Evolutionary conservation across 2,797 vertebrate genomes (phyloP).

Genomic region (Taenioides sp.): DNA sequence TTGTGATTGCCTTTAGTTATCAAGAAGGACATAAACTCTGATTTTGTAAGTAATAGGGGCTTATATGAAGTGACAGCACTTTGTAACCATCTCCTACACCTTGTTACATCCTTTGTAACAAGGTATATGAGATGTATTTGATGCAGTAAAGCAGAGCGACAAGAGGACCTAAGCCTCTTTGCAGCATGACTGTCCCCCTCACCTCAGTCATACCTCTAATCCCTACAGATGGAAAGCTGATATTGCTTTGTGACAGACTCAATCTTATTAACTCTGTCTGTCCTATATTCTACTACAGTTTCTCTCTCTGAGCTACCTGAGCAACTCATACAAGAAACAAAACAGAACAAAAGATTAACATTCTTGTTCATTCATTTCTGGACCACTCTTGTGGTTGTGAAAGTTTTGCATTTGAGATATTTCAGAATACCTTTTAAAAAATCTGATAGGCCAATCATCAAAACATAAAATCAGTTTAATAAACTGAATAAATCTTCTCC

Average conservation of each 20-base stretch:
- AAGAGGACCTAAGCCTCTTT: slow-evolving; percentile 73
- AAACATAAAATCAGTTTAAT: slow-evolving; percentile 2
- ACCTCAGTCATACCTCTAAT: slow-evolving; percentile 68
- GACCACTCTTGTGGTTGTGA: slow-evolving; percentile 26
- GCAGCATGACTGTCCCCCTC: slow-evolving; percentile 63
- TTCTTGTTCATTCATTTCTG: background rate
- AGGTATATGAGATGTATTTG: slow-evolving; percentile 33
- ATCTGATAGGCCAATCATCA: background rate
- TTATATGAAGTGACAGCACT: slow-evolving; percentile 11
- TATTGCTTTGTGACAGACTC: slow-evolving; percentile 61
- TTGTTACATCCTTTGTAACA: background rate
- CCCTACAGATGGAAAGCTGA: slow-evolving; percentile 75
- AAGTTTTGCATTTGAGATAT: slow-evolving; percentile 28
- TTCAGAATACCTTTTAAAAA: slow-evolving; percentile 15
- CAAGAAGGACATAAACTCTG: slow-evolving; percentile 19
- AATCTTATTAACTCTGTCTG: slow-evolving; percentile 73
- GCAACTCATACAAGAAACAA: slow-evolving; percentile 36
- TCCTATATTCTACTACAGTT: slow-evolving; percentile 61
- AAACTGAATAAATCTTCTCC: slow-evolving; percentile 26
- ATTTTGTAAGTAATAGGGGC: slow-evolving; percentile 24
- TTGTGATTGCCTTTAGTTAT: background rate
- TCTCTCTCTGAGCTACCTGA: slow-evolving; percentile 24
- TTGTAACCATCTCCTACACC: slow-evolving; percentile 10
- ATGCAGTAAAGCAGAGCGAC: slow-evolving; percentile 34
- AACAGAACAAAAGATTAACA: slow-evolving; percentile 51